A percentile compares a stretch with the other conserved stretches of the same genome.
Evolutionary conservation across 2,888 invertebrate species (phyloP).

Genomic region (Oeneis ivallda): DNA sequence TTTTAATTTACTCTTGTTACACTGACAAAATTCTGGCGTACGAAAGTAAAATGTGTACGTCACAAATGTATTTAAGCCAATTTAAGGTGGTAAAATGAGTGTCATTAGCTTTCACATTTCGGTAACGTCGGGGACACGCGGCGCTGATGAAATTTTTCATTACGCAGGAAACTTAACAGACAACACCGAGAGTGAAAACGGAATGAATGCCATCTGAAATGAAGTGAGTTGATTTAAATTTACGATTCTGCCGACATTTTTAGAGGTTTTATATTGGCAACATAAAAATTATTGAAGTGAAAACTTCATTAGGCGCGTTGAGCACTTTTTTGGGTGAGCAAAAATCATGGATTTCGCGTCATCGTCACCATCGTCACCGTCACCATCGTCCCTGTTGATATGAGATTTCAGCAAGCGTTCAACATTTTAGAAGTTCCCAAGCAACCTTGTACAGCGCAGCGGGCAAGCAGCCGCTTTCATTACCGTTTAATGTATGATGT

Average conservation of each 20-base stretch:
- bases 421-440: too few relatives aligned
- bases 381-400: too few relatives aligned
- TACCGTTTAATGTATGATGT: too few relatives aligned
- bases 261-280: neutral
- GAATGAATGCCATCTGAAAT: conserved; percentile 24
- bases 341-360: too few relatives aligned
- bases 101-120: conserved; percentile 21
- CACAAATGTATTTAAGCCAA: neutral
- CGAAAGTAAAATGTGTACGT: neutral
- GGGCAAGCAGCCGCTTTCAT: too few relatives aligned
- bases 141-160: conserved; percentile 29
- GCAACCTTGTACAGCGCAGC: too few relatives aligned
- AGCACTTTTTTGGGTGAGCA: too few relatives aligned
- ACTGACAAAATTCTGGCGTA: neutral
- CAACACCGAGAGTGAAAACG: conserved; percentile 21
- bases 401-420: too few relatives aligned
- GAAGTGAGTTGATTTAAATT: conserved; percentile 24
- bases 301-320: too few relatives aligned
- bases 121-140: conserved; percentile 7
- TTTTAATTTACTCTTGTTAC: neutral
- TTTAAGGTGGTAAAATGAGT: conserved; percentile 12
- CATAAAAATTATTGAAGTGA: too few relatives aligned
- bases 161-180: conserved; percentile 20
- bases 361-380: too few relatives aligned
- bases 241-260: conserved; percentile 9